phyloP scores from a whole-genome alignment of 2,888 invertebrate species.

The Frankliniella intonsa region DNA sequence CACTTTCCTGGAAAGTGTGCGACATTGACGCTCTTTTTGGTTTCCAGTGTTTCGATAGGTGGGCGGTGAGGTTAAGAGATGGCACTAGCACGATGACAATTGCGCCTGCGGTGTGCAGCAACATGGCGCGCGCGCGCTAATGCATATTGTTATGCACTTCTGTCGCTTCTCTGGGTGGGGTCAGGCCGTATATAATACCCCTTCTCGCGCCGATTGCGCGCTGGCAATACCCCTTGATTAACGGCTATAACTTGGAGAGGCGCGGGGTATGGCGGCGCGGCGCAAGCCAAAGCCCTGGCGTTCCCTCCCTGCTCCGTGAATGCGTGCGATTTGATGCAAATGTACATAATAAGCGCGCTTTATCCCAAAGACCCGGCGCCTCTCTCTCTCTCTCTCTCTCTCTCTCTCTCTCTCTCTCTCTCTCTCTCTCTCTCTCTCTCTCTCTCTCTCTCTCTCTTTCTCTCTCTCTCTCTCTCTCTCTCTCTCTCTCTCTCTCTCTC shows the following conservation, averaged over 20 bases:
- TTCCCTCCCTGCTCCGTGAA: neutral
- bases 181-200: neutral
- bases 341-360: constrained; percentile 9
- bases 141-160: neutral
- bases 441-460: too few species aligned
- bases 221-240: constrained; percentile 20
- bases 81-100: neutral
- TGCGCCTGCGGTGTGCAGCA: neutral
- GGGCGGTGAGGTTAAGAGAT: too few species aligned
- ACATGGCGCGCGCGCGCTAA: neutral
- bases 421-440: neutral
- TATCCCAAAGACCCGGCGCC: neutral
- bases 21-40: too few species aligned
- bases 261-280: neutral
- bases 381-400: neutral
- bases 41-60: too few species aligned
- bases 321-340: constrained; percentile 24
- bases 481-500: too few species aligned
- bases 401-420: neutral
- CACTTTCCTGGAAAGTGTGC: too few species aligned
- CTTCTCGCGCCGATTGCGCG: neutral
- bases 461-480: too few species aligned
- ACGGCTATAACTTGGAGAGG: neutral
- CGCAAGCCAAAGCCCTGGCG: neutral
- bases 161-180: neutral